Evolutionary conservation across 2,797 vertebrate genomes (phyloP).

Genomic region (Odontamblyopus rebecca): DNA sequence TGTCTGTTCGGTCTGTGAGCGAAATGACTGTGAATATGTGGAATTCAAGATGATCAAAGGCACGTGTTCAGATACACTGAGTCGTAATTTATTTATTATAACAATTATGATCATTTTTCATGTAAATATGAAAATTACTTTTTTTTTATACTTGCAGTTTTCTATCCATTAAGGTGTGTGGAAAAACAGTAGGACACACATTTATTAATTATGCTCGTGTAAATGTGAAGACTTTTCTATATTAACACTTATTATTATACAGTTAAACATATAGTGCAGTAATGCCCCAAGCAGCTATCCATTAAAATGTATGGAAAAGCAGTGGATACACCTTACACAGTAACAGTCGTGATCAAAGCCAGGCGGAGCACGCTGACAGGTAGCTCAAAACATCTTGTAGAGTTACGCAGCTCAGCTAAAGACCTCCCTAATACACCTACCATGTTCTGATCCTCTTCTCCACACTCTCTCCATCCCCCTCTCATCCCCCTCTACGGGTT

Average conservation of each 20-base stretch:
- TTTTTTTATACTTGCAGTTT: neutral
- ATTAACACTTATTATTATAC: too few relatives aligned
- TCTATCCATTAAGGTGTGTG: constrained; percentile 4
- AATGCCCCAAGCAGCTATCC: neutral
- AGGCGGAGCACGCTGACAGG: constrained; percentile 44
- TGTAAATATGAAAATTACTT: neutral
- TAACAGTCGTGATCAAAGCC: constrained; percentile 19
- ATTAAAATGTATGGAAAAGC: neutral
- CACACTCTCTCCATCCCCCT: constrained; percentile 29
- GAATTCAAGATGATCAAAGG: too few relatives aligned
- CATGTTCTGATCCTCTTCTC: constrained; percentile 44
- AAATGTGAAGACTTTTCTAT: neutral
- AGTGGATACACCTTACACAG: constrained; percentile 5
- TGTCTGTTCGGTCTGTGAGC: too few relatives aligned
- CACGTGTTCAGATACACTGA: too few relatives aligned
- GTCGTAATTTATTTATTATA: too few relatives aligned
- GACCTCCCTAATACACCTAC: constrained; percentile 64
- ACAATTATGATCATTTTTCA: neutral
- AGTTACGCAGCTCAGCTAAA: constrained; percentile 58
- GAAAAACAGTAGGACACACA: neutral
- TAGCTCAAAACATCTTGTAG: constrained; percentile 52
- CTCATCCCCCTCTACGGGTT: constrained; percentile 33
- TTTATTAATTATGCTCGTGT: neutral
- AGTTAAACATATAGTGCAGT: neutral
- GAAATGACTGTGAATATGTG: too few relatives aligned